Evolutionary conservation across 2,888 invertebrate genomes (phyloP).

Genomic region (Campoplex capitator): DNA sequence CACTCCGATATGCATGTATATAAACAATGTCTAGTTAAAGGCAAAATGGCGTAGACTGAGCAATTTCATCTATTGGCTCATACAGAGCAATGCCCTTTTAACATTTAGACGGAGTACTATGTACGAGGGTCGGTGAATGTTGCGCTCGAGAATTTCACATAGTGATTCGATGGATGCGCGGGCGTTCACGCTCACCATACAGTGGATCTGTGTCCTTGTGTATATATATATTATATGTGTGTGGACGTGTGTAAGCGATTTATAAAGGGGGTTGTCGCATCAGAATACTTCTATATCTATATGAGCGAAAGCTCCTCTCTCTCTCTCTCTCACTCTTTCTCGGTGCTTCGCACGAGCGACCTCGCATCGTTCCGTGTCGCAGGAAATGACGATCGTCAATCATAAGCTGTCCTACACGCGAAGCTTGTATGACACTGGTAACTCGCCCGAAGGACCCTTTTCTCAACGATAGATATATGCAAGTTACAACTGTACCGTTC

Average conservation of each 20-base stretch:
- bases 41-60: constrained; percentile 8
- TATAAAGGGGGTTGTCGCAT: constrained; percentile 46
- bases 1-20: background rate
- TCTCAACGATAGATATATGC: constrained; percentile 19
- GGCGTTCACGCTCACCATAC: constrained; percentile 18
- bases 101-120: background rate
- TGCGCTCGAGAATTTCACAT: constrained; percentile 10
- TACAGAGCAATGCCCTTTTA: constrained; percentile 1
- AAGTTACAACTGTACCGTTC: constrained; percentile 17
- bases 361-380: constrained; percentile 71
- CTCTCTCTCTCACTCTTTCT: constrained; percentile 13
- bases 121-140: constrained; percentile 29
- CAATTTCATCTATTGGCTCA: background rate
- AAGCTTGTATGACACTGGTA: constrained; percentile 62
- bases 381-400: constrained; percentile 75
- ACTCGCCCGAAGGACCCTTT: constrained; percentile 56
- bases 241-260: background rate
- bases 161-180: constrained; percentile 39
- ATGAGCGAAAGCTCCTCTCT: constrained; percentile 32
- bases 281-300: background rate
- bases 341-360: constrained; percentile 45
- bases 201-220: constrained; percentile 34
- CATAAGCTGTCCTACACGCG: constrained; percentile 68
- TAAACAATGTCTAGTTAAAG: constrained; percentile 4
- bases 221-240: background rate